Base-by-base conservation (phyloP, 2,797 vertebrate genomes). In the Salmo trutta region DNA sequence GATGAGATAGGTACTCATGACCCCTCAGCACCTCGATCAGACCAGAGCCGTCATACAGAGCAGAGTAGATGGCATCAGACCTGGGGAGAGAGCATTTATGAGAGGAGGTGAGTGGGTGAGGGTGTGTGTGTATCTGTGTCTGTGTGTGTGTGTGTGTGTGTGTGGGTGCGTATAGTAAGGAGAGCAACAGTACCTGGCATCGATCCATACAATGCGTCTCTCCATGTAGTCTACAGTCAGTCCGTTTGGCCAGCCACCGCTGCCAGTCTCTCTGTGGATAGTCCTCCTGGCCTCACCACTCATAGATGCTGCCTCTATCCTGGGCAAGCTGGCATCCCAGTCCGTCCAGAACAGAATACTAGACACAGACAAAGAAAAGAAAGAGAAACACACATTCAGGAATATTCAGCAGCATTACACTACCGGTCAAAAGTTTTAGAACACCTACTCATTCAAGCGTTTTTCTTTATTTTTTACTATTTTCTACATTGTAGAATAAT, bases 281-380 rank as follows among this genome's bases (percentile, higher is more conserved):
- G 96, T 98, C 10, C 96, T 95, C 24, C 97, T 95, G 8, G 97
- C 97, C 0, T 89, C 96, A 0, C 98, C 98, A 0, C 98, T 99
- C 98, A 99, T 99, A 75, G 98, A 99, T 1, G 97, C 96, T 0
- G 97, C 98, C 89, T 99, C 98, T 0, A 99, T 99, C 79, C 98
- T 94, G 71, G 98, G 98, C 79, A 96, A 88, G 84, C 94, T 98
- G 75, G 98, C 97, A 0, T 99, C 98, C 98, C 98, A 99, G 90
- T 99, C 98, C 0, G 98, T 99, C 98, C 98, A 99, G 89, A 99
- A 99, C 1, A 99, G 93, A 86, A 99, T 99, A 74, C 98, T 99
- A 5, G 33, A 2, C n/a, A 36, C 71, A 51, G 83, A 84, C 69
- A 33, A 67, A 51, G 82, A 73, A 12, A 2, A 14, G 10, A 47